phyloP scores from a whole-genome alignment of 2,113 vertebrate species.

The Cyprinodon tularosa region DNA sequence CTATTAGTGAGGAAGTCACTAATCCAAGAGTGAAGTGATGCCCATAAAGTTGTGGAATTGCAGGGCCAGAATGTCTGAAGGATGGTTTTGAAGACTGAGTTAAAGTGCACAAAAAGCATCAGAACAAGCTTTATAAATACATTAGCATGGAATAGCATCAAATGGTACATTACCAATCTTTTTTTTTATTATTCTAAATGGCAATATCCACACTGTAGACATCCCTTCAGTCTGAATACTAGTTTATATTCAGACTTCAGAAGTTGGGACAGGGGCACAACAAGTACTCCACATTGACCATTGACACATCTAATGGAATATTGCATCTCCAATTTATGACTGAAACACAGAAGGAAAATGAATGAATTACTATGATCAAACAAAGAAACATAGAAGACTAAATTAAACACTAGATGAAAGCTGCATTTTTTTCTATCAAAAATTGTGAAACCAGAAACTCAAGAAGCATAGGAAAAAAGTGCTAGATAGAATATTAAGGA shows the following conservation, averaged over 20 bases:
- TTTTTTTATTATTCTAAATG: too few relatives aligned
- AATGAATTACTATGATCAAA: constrained; percentile 19
- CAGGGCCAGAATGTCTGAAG: too few relatives aligned
- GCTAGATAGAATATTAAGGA: constrained; percentile 18
- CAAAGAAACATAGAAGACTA: background rate
- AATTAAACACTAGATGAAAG: background rate
- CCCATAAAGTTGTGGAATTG: too few relatives aligned
- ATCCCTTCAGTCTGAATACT: too few relatives aligned
- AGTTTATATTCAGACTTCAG: background rate
- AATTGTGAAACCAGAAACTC: background rate
- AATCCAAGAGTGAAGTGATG: too few relatives aligned
- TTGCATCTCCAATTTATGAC: constrained; percentile 5
- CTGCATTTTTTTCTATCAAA: background rate
- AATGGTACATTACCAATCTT: too few relatives aligned
- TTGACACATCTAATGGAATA: background rate
- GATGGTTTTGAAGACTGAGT: too few relatives aligned
- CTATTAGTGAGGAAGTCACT: too few relatives aligned
- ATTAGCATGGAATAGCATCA: too few relatives aligned
- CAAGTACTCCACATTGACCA: background rate
- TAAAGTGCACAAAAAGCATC: too few relatives aligned
- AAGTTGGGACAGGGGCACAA: background rate
- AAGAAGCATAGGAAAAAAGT: background rate
- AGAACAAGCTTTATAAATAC: too few relatives aligned
- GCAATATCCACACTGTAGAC: too few relatives aligned
- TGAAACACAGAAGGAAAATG: constrained; percentile 13